Conservation (phyloP, 2,797 vertebrate species). For the Sarcophilus harrisii region DNA sequence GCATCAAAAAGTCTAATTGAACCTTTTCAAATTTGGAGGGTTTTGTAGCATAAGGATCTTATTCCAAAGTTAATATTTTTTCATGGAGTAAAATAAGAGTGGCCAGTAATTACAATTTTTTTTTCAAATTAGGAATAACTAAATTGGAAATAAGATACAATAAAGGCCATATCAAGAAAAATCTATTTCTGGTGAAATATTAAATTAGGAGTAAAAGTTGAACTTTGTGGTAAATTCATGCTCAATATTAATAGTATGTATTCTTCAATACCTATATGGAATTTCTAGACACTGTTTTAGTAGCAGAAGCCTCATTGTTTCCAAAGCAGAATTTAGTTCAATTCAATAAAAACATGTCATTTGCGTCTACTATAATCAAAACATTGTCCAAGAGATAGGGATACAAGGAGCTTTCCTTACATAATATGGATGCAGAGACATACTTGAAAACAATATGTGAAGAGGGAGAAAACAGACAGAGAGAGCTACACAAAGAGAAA, state of each 20-base stretch:
- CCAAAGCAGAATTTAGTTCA: neutral
- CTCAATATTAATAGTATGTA: neutral
- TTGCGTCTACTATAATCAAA: neutral
- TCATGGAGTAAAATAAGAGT: neutral
- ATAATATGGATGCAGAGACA: neutral
- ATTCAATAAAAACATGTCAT: neutral
- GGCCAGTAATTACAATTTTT: neutral
- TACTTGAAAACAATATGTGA: neutral
- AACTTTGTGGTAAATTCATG: neutral
- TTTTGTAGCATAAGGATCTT: neutral
- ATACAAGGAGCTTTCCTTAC: neutral
- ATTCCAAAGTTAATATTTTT: neutral
- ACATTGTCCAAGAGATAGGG: neutral
- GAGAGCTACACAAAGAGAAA: neutral
- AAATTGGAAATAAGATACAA: neutral
- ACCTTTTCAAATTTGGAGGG: neutral
- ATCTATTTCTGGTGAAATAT: neutral
- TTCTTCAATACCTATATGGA: neutral
- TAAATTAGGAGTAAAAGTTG: neutral
- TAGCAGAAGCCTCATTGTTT: neutral
- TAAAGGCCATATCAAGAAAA: neutral
- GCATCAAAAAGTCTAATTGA: neutral
- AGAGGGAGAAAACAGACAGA: neutral
- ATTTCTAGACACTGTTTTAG: neutral
- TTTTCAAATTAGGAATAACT: neutral